phyloP scores from a whole-genome alignment of 2,797 vertebrate species.

The Rhyacichthys aspro region DNA sequence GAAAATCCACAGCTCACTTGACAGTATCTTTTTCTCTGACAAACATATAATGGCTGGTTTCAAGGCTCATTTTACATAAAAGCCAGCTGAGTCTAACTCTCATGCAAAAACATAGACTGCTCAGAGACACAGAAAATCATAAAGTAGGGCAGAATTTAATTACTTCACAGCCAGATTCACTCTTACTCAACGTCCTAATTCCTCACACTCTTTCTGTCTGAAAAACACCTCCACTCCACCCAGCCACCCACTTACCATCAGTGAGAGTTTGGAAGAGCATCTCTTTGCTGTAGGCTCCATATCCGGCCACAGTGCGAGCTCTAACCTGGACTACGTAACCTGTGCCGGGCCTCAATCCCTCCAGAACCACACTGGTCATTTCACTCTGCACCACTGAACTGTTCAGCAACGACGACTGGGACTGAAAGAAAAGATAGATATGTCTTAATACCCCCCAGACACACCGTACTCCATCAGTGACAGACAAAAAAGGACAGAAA shows the following conservation, averaged over 20 bases:
- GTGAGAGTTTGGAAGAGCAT: conserved; percentile 97
- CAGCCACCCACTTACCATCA: conserved; percentile 82
- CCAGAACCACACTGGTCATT: conserved; percentile 86
- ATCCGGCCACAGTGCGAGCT: conserved; percentile 89
- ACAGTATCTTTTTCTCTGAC: conserved; percentile 21
- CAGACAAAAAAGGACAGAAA: conserved; percentile 14
- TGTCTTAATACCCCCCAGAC: conserved; percentile 9
- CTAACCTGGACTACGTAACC: conserved; percentile 93
- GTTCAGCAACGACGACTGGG: conserved; percentile 85
- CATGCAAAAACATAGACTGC: conserved; percentile 12
- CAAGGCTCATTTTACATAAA: conserved; percentile 37
- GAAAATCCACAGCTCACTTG: conserved; percentile 17
- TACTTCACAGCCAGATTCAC: conserved; percentile 48
- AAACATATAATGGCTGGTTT: conserved; percentile 24
- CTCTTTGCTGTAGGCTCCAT: conserved; percentile 92
- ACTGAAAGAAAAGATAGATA: conserved; percentile 67
- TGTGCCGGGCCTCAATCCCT: conserved; percentile 87
- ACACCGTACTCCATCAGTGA: conserved; percentile 20
- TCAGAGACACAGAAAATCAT: conserved; percentile 26
- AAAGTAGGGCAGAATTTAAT: conserved; percentile 52
- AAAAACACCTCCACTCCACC: conserved; percentile 6
- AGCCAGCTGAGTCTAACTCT: conserved; percentile 22
- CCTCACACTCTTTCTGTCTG: conserved; percentile 18
- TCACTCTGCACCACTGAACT: conserved; percentile 89
- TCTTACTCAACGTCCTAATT: conserved; percentile 29